phyloP scores from a whole-genome alignment of 2,797 vertebrate species.

The Gymnodraco acuticeps region DNA sequence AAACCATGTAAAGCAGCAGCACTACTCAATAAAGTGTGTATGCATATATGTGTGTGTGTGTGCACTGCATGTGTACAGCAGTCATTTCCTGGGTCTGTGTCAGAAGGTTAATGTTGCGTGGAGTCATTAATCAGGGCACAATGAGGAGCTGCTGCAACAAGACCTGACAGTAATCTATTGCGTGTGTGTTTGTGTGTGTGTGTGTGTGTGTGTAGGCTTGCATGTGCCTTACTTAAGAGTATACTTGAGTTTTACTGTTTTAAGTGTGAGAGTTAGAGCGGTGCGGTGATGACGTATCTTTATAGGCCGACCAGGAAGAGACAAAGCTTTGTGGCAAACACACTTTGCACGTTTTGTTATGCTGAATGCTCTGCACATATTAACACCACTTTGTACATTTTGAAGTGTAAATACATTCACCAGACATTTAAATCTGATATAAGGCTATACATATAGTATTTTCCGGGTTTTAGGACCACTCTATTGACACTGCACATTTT shows the following conservation, averaged over 20 bases:
- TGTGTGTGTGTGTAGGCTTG: not conserved
- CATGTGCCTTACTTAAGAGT: not conserved
- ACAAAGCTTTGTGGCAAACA: no score
- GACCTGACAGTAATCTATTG: slow-evolving; percentile 31
- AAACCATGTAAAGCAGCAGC: not conserved
- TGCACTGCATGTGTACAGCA: slow-evolving; percentile 28
- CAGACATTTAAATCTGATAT: no score
- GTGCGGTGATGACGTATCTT: no score
- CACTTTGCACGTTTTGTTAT: no score
- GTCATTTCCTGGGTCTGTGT: slow-evolving; percentile 51
- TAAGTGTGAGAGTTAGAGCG: not conserved
- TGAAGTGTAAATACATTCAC: no score
- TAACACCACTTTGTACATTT: no score
- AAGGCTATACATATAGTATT: no score
- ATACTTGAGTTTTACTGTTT: not conserved
- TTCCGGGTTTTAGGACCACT: no score
- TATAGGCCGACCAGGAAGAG: no score
- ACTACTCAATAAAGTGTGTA: not conserved
- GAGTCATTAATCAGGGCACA: slow-evolving; percentile 60
- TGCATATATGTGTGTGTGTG: not conserved
- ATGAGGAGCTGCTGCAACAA: slow-evolving; percentile 36
- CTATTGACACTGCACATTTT: not conserved
- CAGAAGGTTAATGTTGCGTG: slow-evolving; percentile 57
- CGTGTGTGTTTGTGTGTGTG: not conserved
- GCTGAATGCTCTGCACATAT: no score